Percentiles rank a stretch among this genome's conserved stretches.
Evolutionary conservation across 1,140 invertebrate genomes (phyloP).

Genomic region (Aphaenogaster ashmeadi): DNA sequence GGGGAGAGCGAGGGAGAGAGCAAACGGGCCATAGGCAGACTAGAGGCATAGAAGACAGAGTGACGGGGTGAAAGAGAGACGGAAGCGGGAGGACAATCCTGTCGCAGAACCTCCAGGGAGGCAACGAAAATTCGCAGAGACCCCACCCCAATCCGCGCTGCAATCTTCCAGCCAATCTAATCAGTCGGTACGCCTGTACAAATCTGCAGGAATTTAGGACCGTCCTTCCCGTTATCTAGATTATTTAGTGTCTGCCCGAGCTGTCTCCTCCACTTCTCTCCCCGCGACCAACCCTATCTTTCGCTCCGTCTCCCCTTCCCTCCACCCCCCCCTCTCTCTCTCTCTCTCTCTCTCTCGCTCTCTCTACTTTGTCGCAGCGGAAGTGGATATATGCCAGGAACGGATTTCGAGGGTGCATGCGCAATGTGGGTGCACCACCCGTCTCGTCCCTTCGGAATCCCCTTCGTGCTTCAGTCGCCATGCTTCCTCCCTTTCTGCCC

Average conservation of each 20-base stretch:
- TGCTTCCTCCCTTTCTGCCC: background rate
- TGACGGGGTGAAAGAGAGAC: background rate
- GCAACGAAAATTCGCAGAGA: constrained; percentile 66
- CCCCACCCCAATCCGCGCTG: constrained; percentile 7
- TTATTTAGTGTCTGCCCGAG: constrained; percentile 78
- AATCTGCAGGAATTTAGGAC: constrained; percentile 78
- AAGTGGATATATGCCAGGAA: constrained; percentile 67
- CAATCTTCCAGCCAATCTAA: constrained; percentile 75
- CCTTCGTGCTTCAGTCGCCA: constrained; percentile 41
- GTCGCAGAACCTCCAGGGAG: constrained; percentile 47
- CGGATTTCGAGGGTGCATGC: constrained; percentile 71
- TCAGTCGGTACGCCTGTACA: constrained; percentile 72
- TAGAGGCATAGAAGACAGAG: background rate
- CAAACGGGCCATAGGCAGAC: background rate
- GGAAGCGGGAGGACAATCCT: constrained; percentile 24
- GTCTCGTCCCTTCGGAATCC: constrained; percentile 41
- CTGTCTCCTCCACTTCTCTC: constrained; percentile 65
- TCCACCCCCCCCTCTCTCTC: background rate
- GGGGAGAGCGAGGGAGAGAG: background rate
- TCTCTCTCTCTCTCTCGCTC: constrained; percentile 34
- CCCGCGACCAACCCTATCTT: constrained; percentile 25
- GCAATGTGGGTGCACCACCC: constrained; percentile 59
- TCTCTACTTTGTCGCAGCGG: constrained; percentile 66
- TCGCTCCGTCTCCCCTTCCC: background rate
- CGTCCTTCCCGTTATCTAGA: constrained; percentile 79